Conservation (phyloP, 2,797 vertebrate species). For the Neostethus bicornis region DNA sequence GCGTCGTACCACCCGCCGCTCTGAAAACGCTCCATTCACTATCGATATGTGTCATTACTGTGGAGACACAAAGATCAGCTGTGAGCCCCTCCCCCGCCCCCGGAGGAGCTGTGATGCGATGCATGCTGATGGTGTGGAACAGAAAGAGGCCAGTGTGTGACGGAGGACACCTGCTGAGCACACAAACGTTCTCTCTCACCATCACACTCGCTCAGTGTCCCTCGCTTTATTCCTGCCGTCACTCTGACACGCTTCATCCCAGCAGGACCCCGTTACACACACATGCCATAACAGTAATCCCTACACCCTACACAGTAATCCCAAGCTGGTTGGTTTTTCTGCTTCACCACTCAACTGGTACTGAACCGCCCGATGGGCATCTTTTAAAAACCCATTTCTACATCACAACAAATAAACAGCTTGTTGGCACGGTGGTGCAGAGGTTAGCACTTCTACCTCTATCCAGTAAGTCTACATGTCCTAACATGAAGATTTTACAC, state of each 20-base stretch:
- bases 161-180: conserved; percentile 69
- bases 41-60: conserved; percentile 48
- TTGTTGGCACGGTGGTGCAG: too few relatives aligned
- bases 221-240: conserved; percentile 32
- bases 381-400: too few relatives aligned
- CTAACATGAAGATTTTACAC: too few relatives aligned
- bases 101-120: conserved; percentile 61
- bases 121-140: conserved; percentile 61
- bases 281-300: too few relatives aligned
- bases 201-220: conserved; percentile 40
- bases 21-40: conserved; percentile 18
- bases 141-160: conserved; percentile 75
- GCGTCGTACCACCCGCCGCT: not conserved
- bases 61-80: conserved; percentile 49
- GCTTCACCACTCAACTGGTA: too few relatives aligned
- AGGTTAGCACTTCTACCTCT: too few relatives aligned
- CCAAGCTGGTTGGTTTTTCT: too few relatives aligned
- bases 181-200: conserved; percentile 62
- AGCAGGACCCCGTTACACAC: too few relatives aligned
- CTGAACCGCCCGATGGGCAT: too few relatives aligned
- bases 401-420: too few relatives aligned
- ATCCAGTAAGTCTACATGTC: too few relatives aligned
- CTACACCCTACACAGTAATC: too few relatives aligned
- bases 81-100: conserved; percentile 13
- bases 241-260: conserved; percentile 9